Evolutionary conservation across 2,797 vertebrate species (phyloP).

Genomic region (Oreochromis grahami): DNA sequence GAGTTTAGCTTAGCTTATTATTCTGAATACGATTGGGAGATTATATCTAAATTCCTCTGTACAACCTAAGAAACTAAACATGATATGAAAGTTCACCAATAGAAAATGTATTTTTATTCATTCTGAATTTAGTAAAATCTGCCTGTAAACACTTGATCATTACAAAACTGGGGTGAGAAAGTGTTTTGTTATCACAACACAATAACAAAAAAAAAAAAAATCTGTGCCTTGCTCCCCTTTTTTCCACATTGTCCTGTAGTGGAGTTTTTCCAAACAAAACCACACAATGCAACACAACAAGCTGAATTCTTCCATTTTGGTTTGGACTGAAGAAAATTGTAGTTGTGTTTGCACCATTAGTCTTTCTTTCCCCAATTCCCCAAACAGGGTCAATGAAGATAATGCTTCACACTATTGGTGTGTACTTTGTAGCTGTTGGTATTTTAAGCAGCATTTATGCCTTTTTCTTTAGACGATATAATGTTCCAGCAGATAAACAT

Average conservation of each 20-base stretch:
- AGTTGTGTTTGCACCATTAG: not conserved
- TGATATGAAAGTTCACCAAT: not conserved
- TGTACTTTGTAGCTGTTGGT: not conserved
- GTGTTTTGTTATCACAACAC: not conserved
- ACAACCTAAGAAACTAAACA: not conserved
- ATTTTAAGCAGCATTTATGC: not conserved
- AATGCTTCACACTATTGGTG: not conserved
- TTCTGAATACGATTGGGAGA: not conserved
- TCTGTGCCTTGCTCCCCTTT: not conserved
- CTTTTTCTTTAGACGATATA: not conserved
- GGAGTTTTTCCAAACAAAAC: not conserved
- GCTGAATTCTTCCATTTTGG: not conserved
- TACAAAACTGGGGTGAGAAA: not conserved
- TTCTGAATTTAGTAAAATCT: not conserved
- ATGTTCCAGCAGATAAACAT: constrained; percentile 6
- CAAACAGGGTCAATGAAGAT: not conserved
- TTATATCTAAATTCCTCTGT: not conserved
- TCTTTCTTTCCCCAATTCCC: not conserved
- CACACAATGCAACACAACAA: not conserved
- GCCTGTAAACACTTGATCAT: not conserved
- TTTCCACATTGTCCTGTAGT: not conserved
- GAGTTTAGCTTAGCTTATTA: fast-evolving
- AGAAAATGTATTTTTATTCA: not conserved
- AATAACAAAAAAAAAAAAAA: not conserved
- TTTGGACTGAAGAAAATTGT: not conserved